Evolutionary conservation across 2,797 vertebrate species (phyloP).

Genomic region (Bradypus variegatus): DNA sequence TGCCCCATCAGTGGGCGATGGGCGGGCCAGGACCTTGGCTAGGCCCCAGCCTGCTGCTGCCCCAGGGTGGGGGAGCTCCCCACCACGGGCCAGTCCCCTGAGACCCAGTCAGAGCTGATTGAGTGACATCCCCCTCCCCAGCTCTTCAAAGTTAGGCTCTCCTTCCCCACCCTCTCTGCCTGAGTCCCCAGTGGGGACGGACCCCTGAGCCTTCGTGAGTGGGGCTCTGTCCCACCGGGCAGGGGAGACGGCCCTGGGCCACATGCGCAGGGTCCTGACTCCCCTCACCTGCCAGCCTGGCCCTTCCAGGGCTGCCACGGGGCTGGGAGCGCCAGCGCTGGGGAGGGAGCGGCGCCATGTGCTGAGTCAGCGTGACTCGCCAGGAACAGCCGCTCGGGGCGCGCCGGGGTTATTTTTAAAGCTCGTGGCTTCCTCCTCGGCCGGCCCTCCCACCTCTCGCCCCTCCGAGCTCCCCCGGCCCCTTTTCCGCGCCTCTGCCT

Average conservation of each 20-base stretch:
- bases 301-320: no score
- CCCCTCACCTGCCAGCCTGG: constrained; percentile 14
- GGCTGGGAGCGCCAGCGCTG: neutral
- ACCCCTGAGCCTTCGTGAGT: neutral
- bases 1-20: constrained; percentile 37
- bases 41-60: neutral
- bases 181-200: neutral
- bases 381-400: constrained; percentile 67
- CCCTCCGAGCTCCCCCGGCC: constrained; percentile 48
- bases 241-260: neutral
- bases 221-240: neutral
- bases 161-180: neutral
- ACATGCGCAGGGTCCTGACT: neutral
- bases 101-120: neutral
- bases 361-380: constrained; percentile 83
- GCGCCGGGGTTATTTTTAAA: constrained; percentile 75
- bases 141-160: neutral
- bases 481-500: constrained; percentile 30
- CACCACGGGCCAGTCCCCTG: neutral
- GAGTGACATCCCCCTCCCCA: neutral
- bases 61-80: neutral
- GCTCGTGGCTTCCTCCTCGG: constrained; percentile 67
- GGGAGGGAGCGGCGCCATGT: constrained; percentile 2
- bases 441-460: constrained; percentile 58
- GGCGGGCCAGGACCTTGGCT: neutral